Evolutionary conservation across 2,888 invertebrate genomes (phyloP).

Genomic region (Cylloceria caligata): DNA sequence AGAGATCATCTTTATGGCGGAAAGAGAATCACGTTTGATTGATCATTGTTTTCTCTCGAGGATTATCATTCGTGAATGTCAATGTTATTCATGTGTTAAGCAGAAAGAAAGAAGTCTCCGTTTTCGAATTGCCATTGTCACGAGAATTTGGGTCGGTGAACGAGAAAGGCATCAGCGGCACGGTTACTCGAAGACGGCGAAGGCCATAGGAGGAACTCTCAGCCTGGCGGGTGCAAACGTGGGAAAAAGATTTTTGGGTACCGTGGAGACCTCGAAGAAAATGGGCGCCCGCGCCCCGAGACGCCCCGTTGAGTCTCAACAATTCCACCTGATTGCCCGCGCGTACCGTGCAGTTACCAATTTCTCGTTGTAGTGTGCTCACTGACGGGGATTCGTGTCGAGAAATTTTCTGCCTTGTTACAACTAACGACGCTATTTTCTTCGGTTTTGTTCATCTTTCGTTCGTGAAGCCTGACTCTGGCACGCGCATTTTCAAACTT

Average conservation of each 20-base stretch:
- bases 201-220: neutral
- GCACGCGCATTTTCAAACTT: too few species aligned
- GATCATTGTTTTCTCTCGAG: conserved; percentile 32
- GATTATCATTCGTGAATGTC: neutral
- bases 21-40: conserved; percentile 37
- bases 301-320: conserved; percentile 79
- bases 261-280: conserved; percentile 45
- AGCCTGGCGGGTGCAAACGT: conserved; percentile 74
- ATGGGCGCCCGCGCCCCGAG: conserved; percentile 56
- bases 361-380: neutral
- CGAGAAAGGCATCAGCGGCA: neutral
- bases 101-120: conserved; percentile 16
- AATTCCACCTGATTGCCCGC: conserved; percentile 84
- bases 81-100: neutral
- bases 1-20: neutral
- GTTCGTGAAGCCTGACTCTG: too few species aligned
- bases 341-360: conserved; percentile 10
- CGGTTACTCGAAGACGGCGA: conserved; percentile 6
- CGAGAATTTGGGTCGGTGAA: conserved; percentile 16
- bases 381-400: conserved; percentile 49
- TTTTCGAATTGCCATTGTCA: conserved; percentile 18
- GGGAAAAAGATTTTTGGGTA: conserved; percentile 73
- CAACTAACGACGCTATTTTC: conserved; percentile 67
- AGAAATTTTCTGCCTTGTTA: conserved; percentile 69
- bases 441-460: too few species aligned